Evolutionary conservation across 2,113 vertebrate species (phyloP).

Genomic region (Entomyzon cyanotis): DNA sequence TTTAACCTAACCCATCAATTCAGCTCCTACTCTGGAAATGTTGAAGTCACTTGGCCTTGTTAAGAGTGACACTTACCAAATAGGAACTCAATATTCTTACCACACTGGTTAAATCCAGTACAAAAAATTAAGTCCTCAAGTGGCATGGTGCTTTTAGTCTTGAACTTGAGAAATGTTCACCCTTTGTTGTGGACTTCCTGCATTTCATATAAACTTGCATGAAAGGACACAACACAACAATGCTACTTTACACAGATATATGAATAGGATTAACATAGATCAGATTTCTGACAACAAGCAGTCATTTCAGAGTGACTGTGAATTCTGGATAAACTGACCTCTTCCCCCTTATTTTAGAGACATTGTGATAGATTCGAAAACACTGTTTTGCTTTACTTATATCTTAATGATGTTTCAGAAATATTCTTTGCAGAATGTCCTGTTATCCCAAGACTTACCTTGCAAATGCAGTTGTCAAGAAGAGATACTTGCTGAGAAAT

Average conservation of each 20-base stretch:
- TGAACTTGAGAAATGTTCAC: background rate
- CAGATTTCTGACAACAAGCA: background rate
- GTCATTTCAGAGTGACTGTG: background rate
- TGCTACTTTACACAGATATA: background rate
- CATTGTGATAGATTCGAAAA: background rate
- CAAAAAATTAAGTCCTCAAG: background rate
- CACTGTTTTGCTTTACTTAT: background rate
- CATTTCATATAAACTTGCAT: background rate
- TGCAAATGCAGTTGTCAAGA: background rate
- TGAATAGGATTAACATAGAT: background rate
- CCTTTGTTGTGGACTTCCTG: background rate
- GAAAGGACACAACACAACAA: background rate
- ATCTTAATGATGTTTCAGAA: background rate
- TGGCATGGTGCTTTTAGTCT: background rate
- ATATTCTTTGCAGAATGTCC: background rate
- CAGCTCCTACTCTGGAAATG: background rate
- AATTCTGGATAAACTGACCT: background rate
- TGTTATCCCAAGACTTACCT: background rate
- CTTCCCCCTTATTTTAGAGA: background rate
- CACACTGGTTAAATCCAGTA: background rate
- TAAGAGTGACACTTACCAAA: background rate
- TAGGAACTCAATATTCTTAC: background rate
- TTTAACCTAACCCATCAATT: rapidly evolving
- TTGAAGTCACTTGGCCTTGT: background rate
- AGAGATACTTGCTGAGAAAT: background rate